Evolutionary conservation across 2,888 invertebrate genomes (phyloP).

Genomic region (Calameuta filiformis): DNA sequence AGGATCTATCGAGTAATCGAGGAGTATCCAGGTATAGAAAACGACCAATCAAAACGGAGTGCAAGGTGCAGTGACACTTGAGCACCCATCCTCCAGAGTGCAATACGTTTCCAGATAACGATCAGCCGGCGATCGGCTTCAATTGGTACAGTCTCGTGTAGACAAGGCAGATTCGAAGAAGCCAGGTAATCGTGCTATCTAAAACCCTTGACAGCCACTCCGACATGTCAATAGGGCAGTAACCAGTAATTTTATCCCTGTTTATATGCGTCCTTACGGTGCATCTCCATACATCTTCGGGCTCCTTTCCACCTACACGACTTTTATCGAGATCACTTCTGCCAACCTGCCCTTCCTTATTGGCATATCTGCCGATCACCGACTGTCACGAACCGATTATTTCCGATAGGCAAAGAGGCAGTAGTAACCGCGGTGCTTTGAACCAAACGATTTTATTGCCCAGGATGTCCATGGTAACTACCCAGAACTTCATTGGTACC

Average conservation of each 20-base stretch:
- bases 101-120: constrained; percentile 27
- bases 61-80: background rate
- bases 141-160: constrained; percentile 24
- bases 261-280: constrained; percentile 32
- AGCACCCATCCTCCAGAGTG: background rate
- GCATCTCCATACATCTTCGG: constrained; percentile 12
- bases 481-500: background rate
- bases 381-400: constrained; percentile 40
- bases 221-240: constrained; percentile 44
- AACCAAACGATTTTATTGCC: constrained; percentile 8
- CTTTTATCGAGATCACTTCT: constrained; percentile 33
- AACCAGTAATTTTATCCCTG: constrained; percentile 40
- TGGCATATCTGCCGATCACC: constrained; percentile 50
- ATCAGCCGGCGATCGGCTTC: constrained; percentile 27
- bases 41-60: background rate
- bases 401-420: constrained; percentile 33
- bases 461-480: background rate
- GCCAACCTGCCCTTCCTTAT: constrained; percentile 38
- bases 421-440: constrained; percentile 14
- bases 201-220: constrained; percentile 31
- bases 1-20: background rate
- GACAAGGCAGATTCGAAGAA: constrained; percentile 1
- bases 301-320: constrained; percentile 18
- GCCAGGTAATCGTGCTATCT: constrained; percentile 28
- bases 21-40: background rate